A percentile compares a stretch with the other conserved stretches of the same genome.
These are phyloP conservation scores for Calosoma granatense DNA, from an alignment of 1,140 invertebrate genomes.

Conservation along the genomic window DNA sequence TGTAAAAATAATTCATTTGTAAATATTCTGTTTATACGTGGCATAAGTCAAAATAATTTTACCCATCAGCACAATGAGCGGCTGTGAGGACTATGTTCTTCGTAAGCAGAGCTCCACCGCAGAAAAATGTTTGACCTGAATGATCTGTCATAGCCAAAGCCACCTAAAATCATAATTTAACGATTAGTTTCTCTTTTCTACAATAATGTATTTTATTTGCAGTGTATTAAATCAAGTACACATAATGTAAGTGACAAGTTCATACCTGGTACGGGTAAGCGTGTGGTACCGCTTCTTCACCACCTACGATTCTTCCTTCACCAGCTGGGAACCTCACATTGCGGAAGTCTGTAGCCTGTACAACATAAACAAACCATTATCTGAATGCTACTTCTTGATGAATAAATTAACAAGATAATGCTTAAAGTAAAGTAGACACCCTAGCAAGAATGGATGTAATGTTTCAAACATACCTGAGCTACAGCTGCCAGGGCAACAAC, in stretches of 20 bases:
- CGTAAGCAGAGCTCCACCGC: conserved; percentile 56
- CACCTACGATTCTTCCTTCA: conserved; percentile 27
- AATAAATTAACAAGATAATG: background rate
- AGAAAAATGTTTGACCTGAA: conserved; percentile 38
- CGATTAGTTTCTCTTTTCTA: background rate
- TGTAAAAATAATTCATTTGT: background rate
- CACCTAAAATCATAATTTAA: background rate
- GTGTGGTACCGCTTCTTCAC: conserved; percentile 27
- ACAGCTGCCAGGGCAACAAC: background rate
- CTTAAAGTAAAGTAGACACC: background rate
- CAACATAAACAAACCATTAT: background rate
- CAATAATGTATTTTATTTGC: background rate
- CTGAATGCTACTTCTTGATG: background rate
- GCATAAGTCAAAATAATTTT: conserved; percentile 5
- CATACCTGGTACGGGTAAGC: conserved; percentile 35
- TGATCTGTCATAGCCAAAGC: background rate
- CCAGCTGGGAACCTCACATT: background rate
- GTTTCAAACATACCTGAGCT: background rate
- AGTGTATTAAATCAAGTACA: background rate
- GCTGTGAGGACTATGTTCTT: conserved; percentile 51
- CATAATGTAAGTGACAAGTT: background rate
- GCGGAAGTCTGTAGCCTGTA: background rate
- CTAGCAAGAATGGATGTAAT: no score
- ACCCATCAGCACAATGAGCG: conserved; percentile 43
- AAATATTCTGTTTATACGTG: background rate